These are phyloP conservation scores for Lagorchestes hirsutus DNA, from an alignment of 2,797 vertebrate genomes.

Conservation along the genomic window DNA sequence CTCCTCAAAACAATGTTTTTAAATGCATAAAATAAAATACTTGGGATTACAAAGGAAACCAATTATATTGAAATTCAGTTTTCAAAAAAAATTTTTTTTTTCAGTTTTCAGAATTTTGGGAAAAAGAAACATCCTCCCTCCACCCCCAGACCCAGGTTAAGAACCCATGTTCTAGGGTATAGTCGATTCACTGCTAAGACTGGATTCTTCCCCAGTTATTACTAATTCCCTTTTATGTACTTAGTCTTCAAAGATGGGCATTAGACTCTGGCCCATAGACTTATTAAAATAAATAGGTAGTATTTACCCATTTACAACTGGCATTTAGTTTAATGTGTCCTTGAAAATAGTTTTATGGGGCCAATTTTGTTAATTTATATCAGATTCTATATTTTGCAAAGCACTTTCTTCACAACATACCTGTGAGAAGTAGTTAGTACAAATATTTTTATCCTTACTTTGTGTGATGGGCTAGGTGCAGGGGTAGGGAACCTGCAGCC, in stretches of 20 bases:
- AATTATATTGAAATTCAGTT: neutral
- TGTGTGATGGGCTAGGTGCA: neutral
- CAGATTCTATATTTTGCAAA: neutral
- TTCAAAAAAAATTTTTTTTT: neutral
- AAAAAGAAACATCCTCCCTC: neutral
- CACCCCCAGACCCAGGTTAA: neutral
- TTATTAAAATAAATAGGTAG: neutral
- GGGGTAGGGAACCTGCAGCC: no score
- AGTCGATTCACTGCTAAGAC: neutral
- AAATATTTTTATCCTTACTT: neutral
- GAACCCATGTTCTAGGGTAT: neutral
- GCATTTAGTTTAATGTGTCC: neutral
- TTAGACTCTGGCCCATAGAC: neutral
- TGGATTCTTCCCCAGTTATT: neutral
- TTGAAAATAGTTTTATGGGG: neutral
- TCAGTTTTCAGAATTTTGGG: neutral
- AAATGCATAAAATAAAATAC: neutral
- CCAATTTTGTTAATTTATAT: neutral
- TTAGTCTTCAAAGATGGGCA: neutral
- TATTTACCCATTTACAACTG: neutral
- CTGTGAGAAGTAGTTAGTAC: neutral
- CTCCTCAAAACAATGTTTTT: neutral
- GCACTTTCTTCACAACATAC: neutral
- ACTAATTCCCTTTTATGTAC: neutral
- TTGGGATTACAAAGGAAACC: neutral